Percentiles rank a stretch among this genome's conserved stretches.
phyloP scores from a whole-genome alignment of 2,113 vertebrate genomes.

The Aix galericulata region DNA sequence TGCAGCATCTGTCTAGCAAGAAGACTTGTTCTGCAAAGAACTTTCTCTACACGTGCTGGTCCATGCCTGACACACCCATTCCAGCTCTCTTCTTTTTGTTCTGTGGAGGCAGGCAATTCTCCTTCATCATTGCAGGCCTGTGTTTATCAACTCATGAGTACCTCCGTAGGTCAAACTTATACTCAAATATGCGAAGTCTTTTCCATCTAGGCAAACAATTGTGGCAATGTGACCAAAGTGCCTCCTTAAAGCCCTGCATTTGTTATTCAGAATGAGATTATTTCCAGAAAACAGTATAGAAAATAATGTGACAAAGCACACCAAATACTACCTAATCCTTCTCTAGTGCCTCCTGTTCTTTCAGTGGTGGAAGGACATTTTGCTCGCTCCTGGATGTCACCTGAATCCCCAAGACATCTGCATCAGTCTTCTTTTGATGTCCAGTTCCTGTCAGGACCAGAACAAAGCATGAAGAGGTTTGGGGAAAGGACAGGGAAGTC shows the following conservation, averaged over 20 bases:
- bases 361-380: not conserved
- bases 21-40: not conserved
- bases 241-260: not conserved
- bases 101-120: not conserved
- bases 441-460: not conserved
- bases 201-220: not conserved
- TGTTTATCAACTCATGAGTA: fast-evolving
- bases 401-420: not conserved
- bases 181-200: not conserved
- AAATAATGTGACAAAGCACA: not conserved
- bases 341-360: not conserved
- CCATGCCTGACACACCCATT: not conserved
- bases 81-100: not conserved
- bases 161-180: not conserved
- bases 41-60: no score
- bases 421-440: not conserved
- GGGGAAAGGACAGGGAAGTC: not conserved
- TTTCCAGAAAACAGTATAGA: not conserved
- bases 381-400: not conserved
- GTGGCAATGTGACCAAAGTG: not conserved
- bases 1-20: not conserved
- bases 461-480: not conserved
- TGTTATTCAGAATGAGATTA: not conserved
- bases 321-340: not conserved
- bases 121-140: not conserved